These are phyloP conservation scores for Bombus sibiricus DNA, from an alignment of 1,140 invertebrate genomes.

Conservation along the genomic window DNA sequence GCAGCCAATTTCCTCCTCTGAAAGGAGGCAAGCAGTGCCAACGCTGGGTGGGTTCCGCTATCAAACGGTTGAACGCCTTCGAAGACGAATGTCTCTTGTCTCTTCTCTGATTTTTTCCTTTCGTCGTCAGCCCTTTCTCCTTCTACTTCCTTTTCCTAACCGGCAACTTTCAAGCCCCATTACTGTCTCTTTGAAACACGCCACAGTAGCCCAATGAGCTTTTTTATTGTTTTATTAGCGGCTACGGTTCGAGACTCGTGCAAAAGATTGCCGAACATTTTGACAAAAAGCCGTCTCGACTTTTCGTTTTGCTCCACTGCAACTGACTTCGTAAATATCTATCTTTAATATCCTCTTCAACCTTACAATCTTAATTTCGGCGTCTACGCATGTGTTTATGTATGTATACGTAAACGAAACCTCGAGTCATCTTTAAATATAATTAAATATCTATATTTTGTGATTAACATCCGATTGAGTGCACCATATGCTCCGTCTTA, in stretches of 20 bases:
- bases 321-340: slow-evolving; percentile 10
- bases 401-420: no score
- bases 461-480: neutral
- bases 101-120: slow-evolving; percentile 47
- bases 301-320: slow-evolving; percentile 26
- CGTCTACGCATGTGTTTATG: no score
- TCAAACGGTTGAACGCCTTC: slow-evolving; percentile 75
- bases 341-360: slow-evolving; percentile 19
- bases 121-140: neutral
- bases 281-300: slow-evolving; percentile 54
- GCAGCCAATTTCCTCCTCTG: slow-evolving; percentile 58
- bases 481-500: no score
- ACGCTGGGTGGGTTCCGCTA: slow-evolving; percentile 62
- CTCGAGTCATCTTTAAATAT: neutral
- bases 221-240: slow-evolving; percentile 71
- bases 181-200: slow-evolving; percentile 70
- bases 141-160: slow-evolving; percentile 54
- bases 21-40: slow-evolving; percentile 21
- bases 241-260: slow-evolving; percentile 28
- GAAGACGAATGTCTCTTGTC: slow-evolving; percentile 71
- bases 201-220: slow-evolving; percentile 53
- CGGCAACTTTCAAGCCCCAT: slow-evolving; percentile 73
- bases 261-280: slow-evolving; percentile 55
- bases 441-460: neutral
- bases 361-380: slow-evolving; percentile 41